These are phyloP conservation scores for Buceros bicornis DNA, from an alignment of 2,797 vertebrate genomes.

Conservation along the genomic window DNA sequence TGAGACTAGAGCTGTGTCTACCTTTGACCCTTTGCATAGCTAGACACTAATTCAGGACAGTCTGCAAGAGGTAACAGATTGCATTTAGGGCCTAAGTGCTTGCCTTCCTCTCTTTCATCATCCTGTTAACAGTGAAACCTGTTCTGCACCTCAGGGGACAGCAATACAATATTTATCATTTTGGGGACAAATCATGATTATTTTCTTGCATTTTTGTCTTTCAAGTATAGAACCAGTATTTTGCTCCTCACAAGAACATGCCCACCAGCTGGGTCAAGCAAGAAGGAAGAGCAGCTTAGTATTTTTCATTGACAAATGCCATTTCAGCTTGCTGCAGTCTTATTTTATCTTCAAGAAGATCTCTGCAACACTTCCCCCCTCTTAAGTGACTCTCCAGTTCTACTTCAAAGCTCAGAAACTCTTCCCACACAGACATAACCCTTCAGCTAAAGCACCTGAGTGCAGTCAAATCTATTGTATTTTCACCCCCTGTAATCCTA, in stretches of 20 bases:
- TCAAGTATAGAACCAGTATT: neutral
- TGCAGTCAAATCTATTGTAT: neutral
- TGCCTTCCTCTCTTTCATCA: neutral
- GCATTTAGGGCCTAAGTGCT: neutral
- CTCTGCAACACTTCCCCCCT: neutral
- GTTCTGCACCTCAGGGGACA: neutral
- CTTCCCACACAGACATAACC: neutral
- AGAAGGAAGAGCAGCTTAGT: neutral
- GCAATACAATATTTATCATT: neutral
- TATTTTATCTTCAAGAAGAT: neutral
- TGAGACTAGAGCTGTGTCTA: neutral
- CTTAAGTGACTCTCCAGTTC: neutral
- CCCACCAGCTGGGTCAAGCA: neutral
- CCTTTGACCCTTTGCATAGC: neutral
- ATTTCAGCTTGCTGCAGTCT: neutral
- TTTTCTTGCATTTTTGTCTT: neutral
- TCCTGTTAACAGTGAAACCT: neutral
- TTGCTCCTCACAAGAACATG: neutral
- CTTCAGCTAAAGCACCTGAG: neutral
- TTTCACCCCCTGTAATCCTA: neutral
- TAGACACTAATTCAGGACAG: neutral
- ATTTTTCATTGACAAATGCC: neutral
- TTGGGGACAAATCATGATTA: neutral
- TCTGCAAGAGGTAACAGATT: neutral
- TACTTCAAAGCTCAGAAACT: neutral